Conservation (phyloP, 2,888 invertebrate species). For the Furcula furcula region DNA sequence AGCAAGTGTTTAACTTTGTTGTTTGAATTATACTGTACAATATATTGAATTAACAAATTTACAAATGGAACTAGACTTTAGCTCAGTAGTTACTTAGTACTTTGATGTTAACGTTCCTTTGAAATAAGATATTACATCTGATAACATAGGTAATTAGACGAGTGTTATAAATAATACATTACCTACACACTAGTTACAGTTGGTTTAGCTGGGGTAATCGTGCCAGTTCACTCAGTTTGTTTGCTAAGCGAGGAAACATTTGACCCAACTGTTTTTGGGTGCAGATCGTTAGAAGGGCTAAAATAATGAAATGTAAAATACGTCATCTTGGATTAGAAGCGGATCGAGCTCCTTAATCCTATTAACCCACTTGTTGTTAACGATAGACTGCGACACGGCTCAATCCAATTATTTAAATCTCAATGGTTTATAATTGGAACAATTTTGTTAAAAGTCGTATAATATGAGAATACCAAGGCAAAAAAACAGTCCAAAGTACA, state of each 20-base stretch:
- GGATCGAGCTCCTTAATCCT: conserved; percentile 52
- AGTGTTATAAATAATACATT: conserved; percentile 6
- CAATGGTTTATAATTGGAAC: conserved; percentile 33
- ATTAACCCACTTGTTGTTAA: conserved; percentile 46
- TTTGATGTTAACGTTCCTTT: conserved; percentile 11
- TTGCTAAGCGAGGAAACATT: conserved; percentile 15
- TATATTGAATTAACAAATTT: conserved; percentile 8
- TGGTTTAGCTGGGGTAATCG: conserved; percentile 10
- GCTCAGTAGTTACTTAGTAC: conserved; percentile 13
- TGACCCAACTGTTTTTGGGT: conserved; percentile 14
- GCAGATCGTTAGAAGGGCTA: conserved; percentile 19
- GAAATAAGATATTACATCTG: conserved; percentile 15
- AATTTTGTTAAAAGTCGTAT: conserved; percentile 14
- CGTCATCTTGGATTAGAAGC: conserved; percentile 50
- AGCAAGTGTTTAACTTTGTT: too few relatives aligned
- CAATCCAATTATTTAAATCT: conserved; percentile 29
- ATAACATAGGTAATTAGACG: conserved; percentile 10
- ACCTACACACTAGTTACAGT: conserved; percentile 4
- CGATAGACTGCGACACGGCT: conserved; percentile 32
- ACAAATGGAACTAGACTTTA: conserved; percentile 6
- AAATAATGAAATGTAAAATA: conserved; percentile 63
- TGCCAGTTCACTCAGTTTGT: conserved; percentile 5
- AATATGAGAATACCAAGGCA: not conserved
- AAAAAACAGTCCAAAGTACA: not conserved
- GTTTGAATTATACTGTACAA: too few relatives aligned